A percentile compares a stretch with the other conserved stretches of the same genome.
Conservation (phyloP, 53 echinoderm and acorn worm species). For the Patiria pectinifera region DNA sequence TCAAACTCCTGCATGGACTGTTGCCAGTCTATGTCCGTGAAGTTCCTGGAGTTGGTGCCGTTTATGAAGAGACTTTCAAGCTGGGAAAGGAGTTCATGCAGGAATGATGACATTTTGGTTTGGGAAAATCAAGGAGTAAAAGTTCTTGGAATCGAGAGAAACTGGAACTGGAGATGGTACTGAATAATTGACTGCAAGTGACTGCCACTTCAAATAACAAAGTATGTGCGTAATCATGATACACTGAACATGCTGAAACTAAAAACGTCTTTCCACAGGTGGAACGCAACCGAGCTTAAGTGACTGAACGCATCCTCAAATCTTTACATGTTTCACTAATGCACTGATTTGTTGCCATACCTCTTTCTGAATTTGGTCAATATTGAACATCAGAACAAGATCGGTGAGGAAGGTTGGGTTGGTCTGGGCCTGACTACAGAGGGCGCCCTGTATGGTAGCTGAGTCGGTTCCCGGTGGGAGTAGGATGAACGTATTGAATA, state of each 20-base stretch:
- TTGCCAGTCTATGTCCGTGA: conserved; percentile 28
- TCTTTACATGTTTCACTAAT: too few species aligned
- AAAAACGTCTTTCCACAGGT: too few species aligned
- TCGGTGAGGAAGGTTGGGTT: conserved; percentile 30
- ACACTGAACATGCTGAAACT: too few species aligned
- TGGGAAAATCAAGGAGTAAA: too few species aligned
- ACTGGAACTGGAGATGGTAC: too few species aligned
- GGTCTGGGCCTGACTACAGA: conserved; percentile 39
- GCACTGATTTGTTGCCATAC: neutral
- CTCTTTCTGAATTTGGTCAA: conserved; percentile 21
- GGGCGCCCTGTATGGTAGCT: conserved; percentile 31
- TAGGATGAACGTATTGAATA: conserved; percentile 18
- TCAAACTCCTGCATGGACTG: conserved; percentile 22
- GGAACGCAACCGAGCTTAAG: too few species aligned
- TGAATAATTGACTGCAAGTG: too few species aligned
- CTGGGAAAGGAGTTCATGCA: neutral
- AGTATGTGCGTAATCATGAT: too few species aligned
- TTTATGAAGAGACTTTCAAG: neutral
- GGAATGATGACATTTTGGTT: too few species aligned
- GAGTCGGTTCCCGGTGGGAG: conserved; percentile 27
- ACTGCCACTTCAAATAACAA: too few species aligned
- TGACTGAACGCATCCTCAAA: too few species aligned
- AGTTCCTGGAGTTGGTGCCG: neutral
- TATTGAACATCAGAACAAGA: conserved; percentile 24
- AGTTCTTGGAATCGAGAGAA: too few species aligned